phyloP scores from a whole-genome alignment of 1,140 invertebrate genomes.

The Pollicipes pollicipes region DNA sequence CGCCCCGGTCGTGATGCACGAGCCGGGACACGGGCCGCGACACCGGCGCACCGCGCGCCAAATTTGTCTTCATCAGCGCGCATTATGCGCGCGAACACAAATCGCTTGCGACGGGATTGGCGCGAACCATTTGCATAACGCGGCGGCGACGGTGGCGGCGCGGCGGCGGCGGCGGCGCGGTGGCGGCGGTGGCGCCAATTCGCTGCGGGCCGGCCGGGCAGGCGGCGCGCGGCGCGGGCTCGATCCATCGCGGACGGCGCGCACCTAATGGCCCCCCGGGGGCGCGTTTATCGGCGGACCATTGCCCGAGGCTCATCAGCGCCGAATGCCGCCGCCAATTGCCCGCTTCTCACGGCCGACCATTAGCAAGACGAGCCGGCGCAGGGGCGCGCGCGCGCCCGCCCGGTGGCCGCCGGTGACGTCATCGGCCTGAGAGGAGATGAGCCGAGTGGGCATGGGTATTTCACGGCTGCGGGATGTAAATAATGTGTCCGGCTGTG shows the following conservation, averaged over 20 bases:
- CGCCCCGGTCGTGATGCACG: not conserved
- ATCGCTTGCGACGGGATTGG: not conserved
- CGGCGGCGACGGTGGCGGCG: not conserved
- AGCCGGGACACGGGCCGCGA: not conserved
- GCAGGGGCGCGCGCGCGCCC: too few species aligned
- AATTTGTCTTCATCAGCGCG: not conserved
- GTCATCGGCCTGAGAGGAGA: not conserved
- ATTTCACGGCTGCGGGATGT: too few species aligned
- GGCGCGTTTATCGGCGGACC: not conserved
- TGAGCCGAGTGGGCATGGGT: not conserved
- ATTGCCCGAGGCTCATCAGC: not conserved
- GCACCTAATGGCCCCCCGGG: not conserved
- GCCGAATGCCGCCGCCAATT: not conserved
- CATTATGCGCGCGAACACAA: not conserved
- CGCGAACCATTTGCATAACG: not conserved
- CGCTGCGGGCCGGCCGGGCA: too few species aligned
- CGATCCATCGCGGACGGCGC: not conserved
- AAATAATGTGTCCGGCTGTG: too few species aligned
- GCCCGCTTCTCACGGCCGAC: not conserved
- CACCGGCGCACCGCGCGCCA: not conserved
- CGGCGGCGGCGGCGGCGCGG: too few species aligned
- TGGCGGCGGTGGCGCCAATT: too few species aligned
- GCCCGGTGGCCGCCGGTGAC: not conserved
- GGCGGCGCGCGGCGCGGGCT: too few species aligned
- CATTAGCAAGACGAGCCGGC: not conserved